Evolutionary conservation across 2,888 invertebrate genomes (phyloP), one percentile per base, ranked within the genome.

Genomic region (Heliothis peltigera): DNA sequence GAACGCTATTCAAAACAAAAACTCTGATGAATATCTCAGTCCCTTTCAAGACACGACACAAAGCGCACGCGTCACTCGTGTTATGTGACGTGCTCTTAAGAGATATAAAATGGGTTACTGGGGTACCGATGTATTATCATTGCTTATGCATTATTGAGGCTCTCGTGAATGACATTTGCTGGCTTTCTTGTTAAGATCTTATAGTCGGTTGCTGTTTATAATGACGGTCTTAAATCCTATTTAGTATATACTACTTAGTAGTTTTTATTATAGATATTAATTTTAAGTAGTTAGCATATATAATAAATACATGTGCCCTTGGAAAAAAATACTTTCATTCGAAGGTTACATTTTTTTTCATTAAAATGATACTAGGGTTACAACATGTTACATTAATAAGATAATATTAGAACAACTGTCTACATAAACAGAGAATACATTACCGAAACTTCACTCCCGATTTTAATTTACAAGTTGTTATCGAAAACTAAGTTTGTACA

Each of bases 51-150:
- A 43, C n/a, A 12, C 18, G 35, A 0, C n/a, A 75, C 53, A 75
- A 61, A 69, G 70, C 62, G 70, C 75, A 70, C 70, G 70, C 70
- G 75, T 75, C 75, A 42, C 49, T 32, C 39, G 19, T 54, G 49
- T 54, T 46, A 56, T 52, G 62, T 68, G 70, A 54, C 49, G 62
- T 32, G 49, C 49, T 59, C 62, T 54, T 69, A 75, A 75, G 70
- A 69, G 17, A 39, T 61, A 44, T 54, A 60, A 75, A 70, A 70
- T 69, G 46, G 70, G 70, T 75, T 70, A 70, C 62, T 70, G 18
- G 70, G 75, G 42, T 75, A 68, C 66, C 43, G 46, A 62, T 42
- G 62, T 70, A 75, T 70, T 54, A 62, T 60, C 49, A 75, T 70
- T 75, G 61, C 35, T 61, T 46, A 70, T 75, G 54, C 62, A 61